Base-by-base conservation (phyloP, 2,888 invertebrate genomes). In the Cephalotes varians region DNA sequence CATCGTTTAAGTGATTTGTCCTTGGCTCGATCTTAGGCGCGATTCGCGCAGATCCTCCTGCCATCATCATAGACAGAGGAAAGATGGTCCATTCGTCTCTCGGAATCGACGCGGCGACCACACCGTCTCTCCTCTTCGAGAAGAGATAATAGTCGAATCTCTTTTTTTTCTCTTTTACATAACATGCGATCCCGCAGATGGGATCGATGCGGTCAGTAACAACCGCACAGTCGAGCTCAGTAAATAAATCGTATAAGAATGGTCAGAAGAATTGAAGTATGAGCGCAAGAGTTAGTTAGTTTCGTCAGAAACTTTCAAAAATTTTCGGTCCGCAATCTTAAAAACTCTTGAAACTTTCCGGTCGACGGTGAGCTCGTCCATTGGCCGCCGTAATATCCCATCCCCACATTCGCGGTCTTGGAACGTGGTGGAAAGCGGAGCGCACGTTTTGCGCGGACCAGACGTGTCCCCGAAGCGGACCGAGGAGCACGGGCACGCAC, bases 391-490 rank as follows among this genome's bases (percentile, higher is more conserved):
- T 28, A 4, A 6, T 40, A 18, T 62, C 81, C 83, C 56, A 2
- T 12, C 44, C 44, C 15, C 91, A 40, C 92, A 93, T 90, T 92
- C 90, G 90, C 85, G 81, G 28, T 15, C 81, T 86, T n/a, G n/a
- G n/a, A n/a, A n/a, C n/a, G 51, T 3, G 3, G 28, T 15, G 83
- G 89, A 88, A 85, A 82, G 82, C 89, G 90, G 67, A 18, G 51
- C 85, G 84, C 81, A 85, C 85, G 82, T 82, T 67, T 28, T n/a
- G 31, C n/a, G 10, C 74, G 67, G 18, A n/a, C 4, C 74, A 69
- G 40, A 56, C 69, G 44, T 79, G 80, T 80, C 65, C 65, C 79
- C 65, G 51, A 56, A 82, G 73, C 69, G 44, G 64, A 10, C 37
- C 49, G 34, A 58, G n/a, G 12, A 77, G 51, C 12, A 44, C 54